Conservation (phyloP, 2,113 vertebrate species). For the Zeus faber region DNA sequence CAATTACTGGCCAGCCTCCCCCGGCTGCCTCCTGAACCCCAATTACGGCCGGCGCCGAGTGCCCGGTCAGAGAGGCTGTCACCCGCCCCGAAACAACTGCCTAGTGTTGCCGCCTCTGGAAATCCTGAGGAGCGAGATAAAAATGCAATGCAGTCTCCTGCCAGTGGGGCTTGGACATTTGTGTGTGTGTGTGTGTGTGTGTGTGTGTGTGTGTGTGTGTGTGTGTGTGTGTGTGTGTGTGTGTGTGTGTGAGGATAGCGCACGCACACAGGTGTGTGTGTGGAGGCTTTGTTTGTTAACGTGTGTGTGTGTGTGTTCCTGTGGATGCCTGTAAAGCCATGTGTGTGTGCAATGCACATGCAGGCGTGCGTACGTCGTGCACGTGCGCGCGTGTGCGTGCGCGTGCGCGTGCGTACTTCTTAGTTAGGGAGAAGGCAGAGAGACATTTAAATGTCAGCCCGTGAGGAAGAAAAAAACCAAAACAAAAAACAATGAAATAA, state of each 20-base stretch:
- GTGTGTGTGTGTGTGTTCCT: neutral
- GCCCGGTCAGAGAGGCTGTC: conserved; percentile 64
- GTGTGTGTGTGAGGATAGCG: conserved; percentile 9
- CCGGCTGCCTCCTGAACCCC: conserved; percentile 59
- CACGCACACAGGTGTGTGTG: too few species aligned
- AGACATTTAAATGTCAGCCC: too few species aligned
- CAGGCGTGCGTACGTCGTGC: neutral
- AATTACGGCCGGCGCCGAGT: conserved; percentile 62
- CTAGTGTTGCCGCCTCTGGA: neutral
- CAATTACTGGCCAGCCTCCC: conserved; percentile 65
- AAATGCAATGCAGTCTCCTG: too few species aligned
- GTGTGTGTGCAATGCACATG: neutral
- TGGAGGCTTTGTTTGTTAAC: too few species aligned
- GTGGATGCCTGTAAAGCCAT: too few species aligned
- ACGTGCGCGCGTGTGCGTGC: neutral
- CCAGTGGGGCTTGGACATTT: neutral
- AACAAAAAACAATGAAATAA: too few species aligned
- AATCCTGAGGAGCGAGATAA: neutral
- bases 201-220: conserved; percentile 26
- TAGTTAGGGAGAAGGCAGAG: too few species aligned
- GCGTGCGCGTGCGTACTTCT: too few species aligned
- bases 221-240: conserved; percentile 15
- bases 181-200: conserved; percentile 24
- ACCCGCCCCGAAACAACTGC: conserved; percentile 16
- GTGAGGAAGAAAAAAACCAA: too few species aligned